Percentiles rank a stretch among this genome's conserved stretches.
phyloP scores from a whole-genome alignment of 2,888 invertebrate species.

The Agrochola lota region DNA sequence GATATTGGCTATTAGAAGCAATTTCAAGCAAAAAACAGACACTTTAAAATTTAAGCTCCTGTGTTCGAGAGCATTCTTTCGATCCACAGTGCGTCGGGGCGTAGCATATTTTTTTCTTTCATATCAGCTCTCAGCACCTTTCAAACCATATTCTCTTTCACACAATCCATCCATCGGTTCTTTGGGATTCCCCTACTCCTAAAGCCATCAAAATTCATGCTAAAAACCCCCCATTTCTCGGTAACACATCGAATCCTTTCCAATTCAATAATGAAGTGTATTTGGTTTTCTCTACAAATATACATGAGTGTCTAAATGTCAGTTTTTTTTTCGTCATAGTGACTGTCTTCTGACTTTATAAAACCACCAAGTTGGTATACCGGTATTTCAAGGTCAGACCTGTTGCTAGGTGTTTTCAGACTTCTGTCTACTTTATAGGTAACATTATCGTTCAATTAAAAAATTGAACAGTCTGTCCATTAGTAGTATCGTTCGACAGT shows the following conservation, averaged over 20 bases:
- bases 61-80: no score
- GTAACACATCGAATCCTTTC: neutral
- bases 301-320: neutral
- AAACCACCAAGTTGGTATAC: conserved; percentile 16
- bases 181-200: neutral
- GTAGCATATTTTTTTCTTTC: neutral
- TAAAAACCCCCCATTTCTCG: neutral
- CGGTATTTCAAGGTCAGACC: conserved; percentile 32
- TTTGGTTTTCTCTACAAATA: neutral
- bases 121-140: neutral
- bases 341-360: conserved; percentile 11
- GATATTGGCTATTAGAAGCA: no score
- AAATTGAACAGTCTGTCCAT: conserved; percentile 8
- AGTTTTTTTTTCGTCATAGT: conserved; percentile 1
- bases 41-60: no score
- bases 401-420: conserved; percentile 18
- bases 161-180: neutral
- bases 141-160: neutral
- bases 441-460: neutral
- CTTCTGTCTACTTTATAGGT: neutral
- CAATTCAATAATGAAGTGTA: conserved; percentile 1
- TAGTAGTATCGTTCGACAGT: conserved; percentile 10
- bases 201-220: neutral
- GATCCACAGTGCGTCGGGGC: no score
- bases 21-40: no score